These are phyloP conservation scores for Caenorhabditis sinica DNA, from an alignment of 2,888 invertebrate genomes.

Conservation along the genomic window DNA sequence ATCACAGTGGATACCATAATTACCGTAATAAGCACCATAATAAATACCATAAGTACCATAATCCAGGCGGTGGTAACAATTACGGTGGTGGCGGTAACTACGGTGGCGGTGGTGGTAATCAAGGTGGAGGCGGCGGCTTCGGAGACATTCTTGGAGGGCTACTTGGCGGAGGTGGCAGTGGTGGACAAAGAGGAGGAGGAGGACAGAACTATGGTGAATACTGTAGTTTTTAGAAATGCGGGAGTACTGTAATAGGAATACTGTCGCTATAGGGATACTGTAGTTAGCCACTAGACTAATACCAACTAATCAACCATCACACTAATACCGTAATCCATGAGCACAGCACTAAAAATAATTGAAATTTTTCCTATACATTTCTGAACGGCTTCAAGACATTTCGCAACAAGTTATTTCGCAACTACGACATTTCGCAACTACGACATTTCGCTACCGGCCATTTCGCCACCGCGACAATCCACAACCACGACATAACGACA, in stretches of 20 bases:
- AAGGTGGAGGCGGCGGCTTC: slow-evolving; percentile 38
- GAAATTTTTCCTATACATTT: no score
- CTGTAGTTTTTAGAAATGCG: not conserved
- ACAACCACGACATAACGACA: no score
- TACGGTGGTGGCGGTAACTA: not conserved
- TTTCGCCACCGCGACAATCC: no score
- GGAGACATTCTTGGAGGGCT: slow-evolving; percentile 48
- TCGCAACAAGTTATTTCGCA: no score
- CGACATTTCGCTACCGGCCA: no score
- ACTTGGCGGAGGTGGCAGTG: slow-evolving; percentile 29
- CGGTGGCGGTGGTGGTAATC: slow-evolving; percentile 27
- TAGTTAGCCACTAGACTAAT: no score
- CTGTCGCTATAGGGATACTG: not conserved
- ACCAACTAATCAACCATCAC: no score
- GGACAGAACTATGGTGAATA: slow-evolving; percentile 44
- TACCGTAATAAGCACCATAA: not conserved
- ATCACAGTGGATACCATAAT: not conserved
- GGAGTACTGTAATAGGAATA: not conserved
- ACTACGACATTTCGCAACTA: no score
- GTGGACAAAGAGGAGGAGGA: slow-evolving; percentile 28
- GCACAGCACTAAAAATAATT: no score
- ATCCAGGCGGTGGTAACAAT: slow-evolving; percentile 36
- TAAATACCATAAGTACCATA: not conserved
- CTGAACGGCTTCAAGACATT: no score
- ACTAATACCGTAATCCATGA: no score